Evolutionary conservation across 2,113 vertebrate genomes (phyloP).

Genomic region (Pelecanoides urinatrix): DNA sequence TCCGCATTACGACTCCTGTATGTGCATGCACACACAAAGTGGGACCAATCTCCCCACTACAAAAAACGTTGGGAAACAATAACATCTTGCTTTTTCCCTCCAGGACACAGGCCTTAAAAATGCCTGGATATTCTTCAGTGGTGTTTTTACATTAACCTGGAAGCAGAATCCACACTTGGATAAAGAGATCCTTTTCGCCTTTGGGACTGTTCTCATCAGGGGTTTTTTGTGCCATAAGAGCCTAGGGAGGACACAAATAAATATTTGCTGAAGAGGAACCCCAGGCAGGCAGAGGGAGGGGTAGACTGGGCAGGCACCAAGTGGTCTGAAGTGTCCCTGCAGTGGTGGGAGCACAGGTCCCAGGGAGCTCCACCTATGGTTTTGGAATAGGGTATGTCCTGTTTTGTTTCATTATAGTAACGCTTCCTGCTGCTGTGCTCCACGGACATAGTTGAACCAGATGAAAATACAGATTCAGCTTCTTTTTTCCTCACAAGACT

Average conservation of each 20-base stretch:
- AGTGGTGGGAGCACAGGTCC: neutral
- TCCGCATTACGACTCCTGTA: accelerated
- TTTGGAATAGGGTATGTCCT: neutral
- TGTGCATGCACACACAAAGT: neutral
- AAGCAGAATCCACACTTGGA: neutral
- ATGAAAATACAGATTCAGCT: neutral
- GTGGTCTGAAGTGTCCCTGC: neutral
- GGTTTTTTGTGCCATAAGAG: neutral
- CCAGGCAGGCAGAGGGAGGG: neutral
- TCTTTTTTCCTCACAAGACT: neutral
- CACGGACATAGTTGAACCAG: neutral
- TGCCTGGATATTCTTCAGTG: neutral
- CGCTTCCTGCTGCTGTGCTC: neutral
- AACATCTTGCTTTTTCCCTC: neutral
- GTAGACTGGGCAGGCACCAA: neutral
- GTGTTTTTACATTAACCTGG: neutral
- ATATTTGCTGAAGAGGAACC: neutral
- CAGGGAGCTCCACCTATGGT: neutral
- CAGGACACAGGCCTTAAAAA: neutral
- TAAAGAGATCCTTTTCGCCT: neutral
- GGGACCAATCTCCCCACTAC: neutral
- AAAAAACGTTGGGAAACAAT: neutral
- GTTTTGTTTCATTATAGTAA: neutral
- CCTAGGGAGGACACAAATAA: neutral
- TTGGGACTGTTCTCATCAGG: neutral